Percentiles rank a stretch among this genome's conserved stretches.
Conservation (phyloP, 2,797 vertebrate species). For the Otolemur crassicaudatus region DNA sequence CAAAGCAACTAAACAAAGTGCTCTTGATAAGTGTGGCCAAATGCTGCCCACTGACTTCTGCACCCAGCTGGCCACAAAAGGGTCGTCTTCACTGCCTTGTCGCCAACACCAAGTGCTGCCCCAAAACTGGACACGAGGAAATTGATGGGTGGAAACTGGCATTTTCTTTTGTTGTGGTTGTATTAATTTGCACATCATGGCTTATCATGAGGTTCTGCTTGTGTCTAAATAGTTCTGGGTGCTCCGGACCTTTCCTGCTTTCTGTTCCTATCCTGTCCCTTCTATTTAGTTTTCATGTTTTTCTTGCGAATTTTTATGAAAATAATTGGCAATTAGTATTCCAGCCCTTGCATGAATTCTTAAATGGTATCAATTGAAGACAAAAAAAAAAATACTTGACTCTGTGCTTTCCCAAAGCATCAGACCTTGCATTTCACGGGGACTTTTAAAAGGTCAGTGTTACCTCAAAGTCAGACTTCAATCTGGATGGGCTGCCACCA, state of each 20-base stretch:
- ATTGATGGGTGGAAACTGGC: rapidly evolving
- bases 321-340: slow-evolving; percentile 59
- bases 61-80: rapidly evolving
- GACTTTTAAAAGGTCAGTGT: slow-evolving; percentile 58
- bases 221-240: background rate
- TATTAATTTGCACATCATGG: background rate
- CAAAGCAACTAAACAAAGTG: background rate
- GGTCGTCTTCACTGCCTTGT: rapidly evolving
- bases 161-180: background rate
- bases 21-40: too few species aligned
- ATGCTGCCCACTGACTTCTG: rapidly evolving
- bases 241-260: background rate
- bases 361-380: slow-evolving; percentile 48
- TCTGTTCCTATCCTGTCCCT: background rate
- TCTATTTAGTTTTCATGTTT: background rate
- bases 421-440: background rate
- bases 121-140: rapidly evolving
- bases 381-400: background rate
- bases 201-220: rapidly evolving
- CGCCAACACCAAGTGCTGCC: rapidly evolving
- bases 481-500: background rate
- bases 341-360: background rate
- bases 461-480: slow-evolving; percentile 60
- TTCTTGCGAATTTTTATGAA: background rate
- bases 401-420: background rate